Base-by-base conservation (phyloP, 2,113 vertebrate genomes). In the Oceanodroma tethys region DNA sequence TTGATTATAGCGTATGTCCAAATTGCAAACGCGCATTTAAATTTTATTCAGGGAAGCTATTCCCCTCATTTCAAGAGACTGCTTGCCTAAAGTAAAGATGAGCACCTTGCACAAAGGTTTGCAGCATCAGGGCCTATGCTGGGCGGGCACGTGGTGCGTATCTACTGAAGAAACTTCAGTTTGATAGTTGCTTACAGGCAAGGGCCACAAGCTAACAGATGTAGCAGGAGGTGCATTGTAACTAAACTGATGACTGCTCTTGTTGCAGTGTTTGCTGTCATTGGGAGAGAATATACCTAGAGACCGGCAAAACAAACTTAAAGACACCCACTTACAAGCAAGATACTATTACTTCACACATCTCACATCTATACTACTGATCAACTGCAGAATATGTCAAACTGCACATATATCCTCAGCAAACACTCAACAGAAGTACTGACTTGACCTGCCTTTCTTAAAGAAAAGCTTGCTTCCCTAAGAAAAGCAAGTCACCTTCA, bases 121-220 rank as follows among this genome's bases (percentile, higher is more conserved):
- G n/a, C 56, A 59, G 15, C 32, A 45, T 0, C 3, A 76, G 26
- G 18, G 58, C 20, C 53, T 40, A 2, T 14, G 53, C 40, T 30
- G 43, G 26, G 18, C 5, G 9, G 19, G 15, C 47, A 23, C 30
- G 7, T 1, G 21, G 23, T 53, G 18, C 2, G 0, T 17, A 36
- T 4, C 27, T 79, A 13, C 3, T 20, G 20, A 87, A 47, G 40
- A 79, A 22, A 47, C 56, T 67, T 16, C 56, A 81, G 14, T 52
- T 66, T 55, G n/a, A 42, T 3, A n/a, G 47, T 0, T 38, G 19
- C 23, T 84, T 18, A 36, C 15, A 59, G 32, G 16, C 67, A 75
- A 84, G 40, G 32, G 79, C 36, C 34, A 22, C 34, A n/a, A 59
- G 59, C 23, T 75, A 58, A 22, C 9, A 83, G 68, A 58, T 19